Conservation (phyloP, 2,888 invertebrate species). For the Omphaloscelis lunosa region DNA sequence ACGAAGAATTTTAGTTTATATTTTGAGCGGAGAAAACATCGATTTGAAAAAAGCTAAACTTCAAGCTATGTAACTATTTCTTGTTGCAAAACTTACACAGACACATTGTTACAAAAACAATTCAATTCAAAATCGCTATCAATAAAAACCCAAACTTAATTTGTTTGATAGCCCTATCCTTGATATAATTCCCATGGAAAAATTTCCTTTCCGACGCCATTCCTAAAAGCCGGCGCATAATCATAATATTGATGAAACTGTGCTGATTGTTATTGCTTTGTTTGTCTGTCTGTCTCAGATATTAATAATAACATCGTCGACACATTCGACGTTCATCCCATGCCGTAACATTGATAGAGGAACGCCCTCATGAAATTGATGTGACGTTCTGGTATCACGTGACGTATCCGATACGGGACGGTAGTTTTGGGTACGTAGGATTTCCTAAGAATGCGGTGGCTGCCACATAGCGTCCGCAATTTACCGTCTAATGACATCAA, state of each 20-base stretch:
- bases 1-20: no score
- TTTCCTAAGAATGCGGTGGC: no score
- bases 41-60: not conserved
- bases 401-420: constrained; percentile 37
- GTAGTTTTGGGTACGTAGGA: not conserved
- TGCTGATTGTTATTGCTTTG: constrained; percentile 56
- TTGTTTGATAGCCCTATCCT: not conserved
- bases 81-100: not conserved
- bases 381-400: constrained; percentile 50
- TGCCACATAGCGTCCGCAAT: not conserved
- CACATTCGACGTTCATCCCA: constrained; percentile 67
- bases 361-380: constrained; percentile 53
- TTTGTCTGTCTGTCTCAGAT: constrained; percentile 58
- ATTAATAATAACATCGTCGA: constrained; percentile 70
- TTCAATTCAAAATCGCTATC: not conserved
- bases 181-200: constrained; percentile 7
- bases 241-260: constrained; percentile 61
- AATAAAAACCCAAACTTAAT: not conserved
- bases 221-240: constrained; percentile 32
- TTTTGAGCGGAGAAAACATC: no score
- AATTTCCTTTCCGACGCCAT: not conserved
- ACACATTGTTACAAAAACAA: not conserved
- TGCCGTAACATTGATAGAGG: constrained; percentile 64
- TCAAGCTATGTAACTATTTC: not conserved
- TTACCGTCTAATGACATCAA: no score